These are phyloP conservation scores for Epinotia ramella DNA, from an alignment of 2,888 invertebrate genomes.

Conservation along the genomic window DNA sequence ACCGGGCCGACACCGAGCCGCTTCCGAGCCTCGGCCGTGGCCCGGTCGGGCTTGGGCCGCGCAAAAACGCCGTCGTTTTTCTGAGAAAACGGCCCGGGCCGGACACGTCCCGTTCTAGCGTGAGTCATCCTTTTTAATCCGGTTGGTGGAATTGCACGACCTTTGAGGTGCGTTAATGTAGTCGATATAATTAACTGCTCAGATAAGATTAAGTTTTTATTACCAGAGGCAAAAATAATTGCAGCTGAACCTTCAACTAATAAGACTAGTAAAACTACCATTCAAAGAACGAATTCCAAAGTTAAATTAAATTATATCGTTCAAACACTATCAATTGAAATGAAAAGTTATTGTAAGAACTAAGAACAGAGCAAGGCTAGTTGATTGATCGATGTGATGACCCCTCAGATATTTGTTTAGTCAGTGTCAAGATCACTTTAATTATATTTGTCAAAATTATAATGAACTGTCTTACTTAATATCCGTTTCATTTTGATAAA, in stretches of 20 bases:
- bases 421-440: conserved; percentile 70
- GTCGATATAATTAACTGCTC: no score
- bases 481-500: conserved; percentile 41
- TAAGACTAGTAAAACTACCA: conserved; percentile 24
- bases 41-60: no score
- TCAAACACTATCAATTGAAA: conserved; percentile 54
- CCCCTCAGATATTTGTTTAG: conserved; percentile 70
- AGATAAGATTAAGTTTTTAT: neutral
- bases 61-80: no score
- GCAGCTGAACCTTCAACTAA: conserved; percentile 22
- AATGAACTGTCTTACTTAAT: conserved; percentile 51
- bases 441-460: conserved; percentile 59
- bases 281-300: conserved; percentile 54
- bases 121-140: no score
- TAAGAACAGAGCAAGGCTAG: conserved; percentile 60
- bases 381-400: conserved; percentile 74
- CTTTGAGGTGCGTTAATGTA: no score
- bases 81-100: no score
- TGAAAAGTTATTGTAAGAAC: conserved; percentile 50
- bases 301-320: conserved; percentile 52
- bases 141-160: no score
- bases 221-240: conserved; percentile 17
- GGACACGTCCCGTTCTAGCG: no score
- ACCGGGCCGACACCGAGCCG: no score
- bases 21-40: no score